These are phyloP conservation scores for Varanus komodoensis DNA, from an alignment of 2,113 vertebrate species.

Conservation along the genomic window DNA sequence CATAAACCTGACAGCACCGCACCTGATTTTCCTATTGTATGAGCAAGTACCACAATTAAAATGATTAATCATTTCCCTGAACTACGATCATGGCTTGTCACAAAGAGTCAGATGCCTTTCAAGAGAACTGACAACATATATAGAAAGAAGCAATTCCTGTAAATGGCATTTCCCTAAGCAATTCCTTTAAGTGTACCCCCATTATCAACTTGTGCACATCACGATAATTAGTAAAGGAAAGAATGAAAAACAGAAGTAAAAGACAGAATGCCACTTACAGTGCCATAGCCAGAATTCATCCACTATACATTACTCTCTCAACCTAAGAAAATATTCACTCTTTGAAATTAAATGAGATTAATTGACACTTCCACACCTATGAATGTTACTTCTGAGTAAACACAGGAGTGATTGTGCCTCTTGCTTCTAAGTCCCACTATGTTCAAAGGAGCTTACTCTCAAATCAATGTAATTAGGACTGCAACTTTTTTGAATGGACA, in stretches of 20 bases:
- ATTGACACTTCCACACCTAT: too few relatives aligned
- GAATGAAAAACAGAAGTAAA: neutral
- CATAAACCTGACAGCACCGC: neutral
- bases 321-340: neutral
- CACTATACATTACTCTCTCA: neutral
- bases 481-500: neutral
- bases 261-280: neutral
- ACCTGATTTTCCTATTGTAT: neutral
- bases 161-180: conserved; percentile 3
- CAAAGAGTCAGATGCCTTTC: neutral
- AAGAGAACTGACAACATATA: neutral
- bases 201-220: neutral
- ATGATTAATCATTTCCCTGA: neutral
- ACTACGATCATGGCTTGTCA: neutral
- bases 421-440: too few relatives aligned
- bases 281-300: neutral
- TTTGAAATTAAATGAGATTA: neutral
- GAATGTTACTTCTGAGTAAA: too few relatives aligned
- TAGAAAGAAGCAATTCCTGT: neutral
- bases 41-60: neutral
- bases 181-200: neutral
- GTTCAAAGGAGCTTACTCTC: too few relatives aligned
- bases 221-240: neutral
- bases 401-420: too few relatives aligned
- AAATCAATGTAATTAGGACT: too few relatives aligned